Evolutionary conservation across 2,888 invertebrate species (phyloP), one percentile per base, ranked within the genome.

Genomic region (Andrena praecox): DNA sequence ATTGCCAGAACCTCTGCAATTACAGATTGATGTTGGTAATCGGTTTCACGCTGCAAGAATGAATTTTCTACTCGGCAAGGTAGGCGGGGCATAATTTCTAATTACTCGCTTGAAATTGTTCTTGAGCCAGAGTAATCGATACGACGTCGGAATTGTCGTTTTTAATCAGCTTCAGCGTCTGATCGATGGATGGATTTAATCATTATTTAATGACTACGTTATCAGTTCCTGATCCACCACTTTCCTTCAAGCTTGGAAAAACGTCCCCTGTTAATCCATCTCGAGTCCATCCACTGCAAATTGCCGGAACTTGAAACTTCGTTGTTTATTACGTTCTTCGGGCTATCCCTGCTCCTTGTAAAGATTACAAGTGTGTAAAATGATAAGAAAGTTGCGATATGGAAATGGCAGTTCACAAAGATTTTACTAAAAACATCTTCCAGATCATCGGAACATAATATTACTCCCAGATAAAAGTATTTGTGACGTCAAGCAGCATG

Each of bases 1-100:
- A 89, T 90, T 86, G 87, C 87, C 82, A 64, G 70, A 42, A 56
- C 68, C 33, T 52, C 73, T 77, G 59, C 68, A 72, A 75, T 82
- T 59, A 69, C 71, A 69, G 33, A 67, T 71, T 77, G 70, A 80
- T 70, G 59, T 35, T 52, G 72, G 62, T 73, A 84, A 84, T 77
- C 73, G 83, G 70, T 80, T 68, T 56, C 74, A 59, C 74, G 54
- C 59, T 59, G 56, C 24, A 35, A 62, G 66, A 70, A 82, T 72
- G 64, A 76, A 83, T 83, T 64, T 72, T 72, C 72, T 54, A 54
- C 56, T 29, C 64, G 31, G 20, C 68, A 24, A 59, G 56, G 31
- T 12, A 7, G 48, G 77, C 8, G 56, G 33, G 48, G 60, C 35
- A 52, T 60, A 75, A 76, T 74, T 83, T 80, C 62, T 75, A 77